Base-by-base conservation (phyloP, 1,140 invertebrate species). In the Euwallacea similis region DNA sequence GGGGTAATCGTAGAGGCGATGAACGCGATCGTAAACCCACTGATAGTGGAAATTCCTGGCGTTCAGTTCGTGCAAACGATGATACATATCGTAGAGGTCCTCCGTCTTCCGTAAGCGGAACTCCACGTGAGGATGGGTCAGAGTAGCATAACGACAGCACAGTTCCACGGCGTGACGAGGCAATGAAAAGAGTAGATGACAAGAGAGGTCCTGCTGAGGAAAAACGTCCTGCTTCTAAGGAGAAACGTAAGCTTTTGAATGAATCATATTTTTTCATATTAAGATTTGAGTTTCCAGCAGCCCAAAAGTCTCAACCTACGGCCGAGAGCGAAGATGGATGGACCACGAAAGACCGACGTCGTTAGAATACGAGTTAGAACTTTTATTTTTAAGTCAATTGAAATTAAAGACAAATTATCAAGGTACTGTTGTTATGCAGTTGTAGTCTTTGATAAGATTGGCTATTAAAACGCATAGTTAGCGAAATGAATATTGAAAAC, bases 181-280 rank as follows among this genome's bases (percentile, higher is more conserved):
- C 72, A 6, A 69, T 66, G 33, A 75, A 60, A 42, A 65, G 66
- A 16, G 70, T 0, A 7, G 59, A 67, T 44, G 75, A 72, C 16
- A 43, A 42, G 9, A 61, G 59, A n/a, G n/a, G 11, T 10, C 21
- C 11, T 8, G 44, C 6, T 0, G 64, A 66, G 21, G 55, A 58
- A 43, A 66, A 68, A 50, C 58, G 21, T 21, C 50, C 72, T 6
- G 72, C 77, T 13, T 63, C 71, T 13, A 72, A 73, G 46, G 77
- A 78, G 55, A 79, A 79, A 74, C 73, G 78, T 78, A 73, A 74
- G 65, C 43, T 21, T 61, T n/a, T 43, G 9, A 10, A 44, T 42
- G 42, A 6, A 43, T n/a, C 21, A 33, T 33, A 33, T 33, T 42
- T 61, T 61, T 2, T 61, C 13, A 1, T 7, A 21, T 50, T 64